A percentile compares a stretch with the other conserved stretches of the same genome.
These are phyloP conservation scores for Capromys pilorides DNA, from an alignment of 2,797 vertebrate species.

Conservation along the genomic window DNA sequence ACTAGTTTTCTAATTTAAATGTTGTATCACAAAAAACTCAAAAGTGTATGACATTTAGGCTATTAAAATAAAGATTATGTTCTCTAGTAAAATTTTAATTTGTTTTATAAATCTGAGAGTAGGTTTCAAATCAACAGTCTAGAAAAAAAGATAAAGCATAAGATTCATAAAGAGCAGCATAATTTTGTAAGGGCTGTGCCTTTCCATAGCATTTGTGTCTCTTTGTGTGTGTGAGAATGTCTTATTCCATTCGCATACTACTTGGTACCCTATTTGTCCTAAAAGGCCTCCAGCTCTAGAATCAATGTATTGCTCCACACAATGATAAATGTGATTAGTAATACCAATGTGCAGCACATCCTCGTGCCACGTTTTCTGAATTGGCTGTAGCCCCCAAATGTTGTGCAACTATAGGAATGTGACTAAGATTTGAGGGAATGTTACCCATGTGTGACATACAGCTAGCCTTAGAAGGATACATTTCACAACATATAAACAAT, in stretches of 20 bases:
- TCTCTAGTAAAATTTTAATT: conserved; percentile 29
- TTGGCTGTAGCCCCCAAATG: neutral
- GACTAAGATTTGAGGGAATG: neutral
- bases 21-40: conserved; percentile 40
- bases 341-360: neutral
- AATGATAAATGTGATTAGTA: neutral
- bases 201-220: neutral
- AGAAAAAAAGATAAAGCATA: conserved; percentile 3
- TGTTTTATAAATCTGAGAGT: conserved; percentile 4
- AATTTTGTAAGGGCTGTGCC: neutral
- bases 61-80: conserved; percentile 59
- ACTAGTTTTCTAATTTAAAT: conserved; percentile 41
- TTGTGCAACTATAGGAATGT: neutral
- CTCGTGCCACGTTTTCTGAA: neutral
- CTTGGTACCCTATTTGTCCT: neutral
- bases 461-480: neutral
- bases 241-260: neutral
- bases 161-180: neutral
- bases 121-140: conserved; percentile 48
- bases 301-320: neutral
- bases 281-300: neutral
- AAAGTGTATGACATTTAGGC: neutral
- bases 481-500: neutral
- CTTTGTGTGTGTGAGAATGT: neutral
- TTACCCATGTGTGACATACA: neutral